Evolutionary conservation across 2,888 invertebrate genomes (phyloP), one percentile per base, ranked within the genome.

Genomic region (Leptopterna dolabrata): DNA sequence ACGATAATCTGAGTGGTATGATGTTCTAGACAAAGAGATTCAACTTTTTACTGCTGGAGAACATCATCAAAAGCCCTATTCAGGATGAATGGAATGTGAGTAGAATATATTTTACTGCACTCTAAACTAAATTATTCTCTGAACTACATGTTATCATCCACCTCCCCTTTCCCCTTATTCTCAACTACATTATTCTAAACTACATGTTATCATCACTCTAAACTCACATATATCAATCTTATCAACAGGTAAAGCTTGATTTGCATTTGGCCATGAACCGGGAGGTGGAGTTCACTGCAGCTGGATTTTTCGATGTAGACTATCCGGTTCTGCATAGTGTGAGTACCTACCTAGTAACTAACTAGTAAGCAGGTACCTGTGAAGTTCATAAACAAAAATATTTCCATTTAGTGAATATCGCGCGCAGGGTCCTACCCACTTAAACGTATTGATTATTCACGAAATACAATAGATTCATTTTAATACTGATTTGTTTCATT

Each of bases 201-300:
- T n/a, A n/a, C n/a, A n/a, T n/a, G n/a, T n/a, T n/a, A n/a, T n/a
- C 36, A 36, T 7, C 36, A 36, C 36, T 36, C 36, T 2, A 36
- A 36, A 36, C 36, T 14, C n/a, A 51, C 0, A 16, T 51, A 4
- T 45, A 51, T 51, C n/a, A 51, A 4, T 51, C n/a, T n/a, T n/a
- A 63, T 63, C 63, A 63, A 24, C 81, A 81, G 81, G 27, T 36
- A 16, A 81, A 81, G 47, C 47, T 81, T 27, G 81, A 81, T 16
- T 51, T 81, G 30, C 81, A 81, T 30, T 41, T 81, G 30, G 55
- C 81, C 7, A 47, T 81, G 55, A 63, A 81, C 29, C 51, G 81
- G 0, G 55, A 55, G 13, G 81, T 81, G 0, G 81, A 55, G 7
- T 81, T 81, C 16, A 47, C 81, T 14, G 81, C 81, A 14, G 81